These are phyloP conservation scores for Ctenodactylus gundi DNA, from an alignment of 2,113 vertebrate species.

Conservation along the genomic window DNA sequence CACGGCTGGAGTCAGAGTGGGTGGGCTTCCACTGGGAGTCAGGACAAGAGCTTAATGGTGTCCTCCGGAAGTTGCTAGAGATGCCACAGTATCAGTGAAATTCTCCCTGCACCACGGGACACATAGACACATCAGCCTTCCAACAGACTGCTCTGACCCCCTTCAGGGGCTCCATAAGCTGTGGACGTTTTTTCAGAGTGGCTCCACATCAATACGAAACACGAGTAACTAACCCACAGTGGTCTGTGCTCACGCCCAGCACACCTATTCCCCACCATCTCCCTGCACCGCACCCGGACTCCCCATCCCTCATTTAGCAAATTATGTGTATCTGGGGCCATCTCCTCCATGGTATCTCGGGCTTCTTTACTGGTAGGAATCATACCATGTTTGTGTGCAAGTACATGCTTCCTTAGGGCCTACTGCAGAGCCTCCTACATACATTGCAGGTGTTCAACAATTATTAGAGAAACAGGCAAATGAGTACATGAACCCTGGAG, in stretches of 20 bases:
- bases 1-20: not conserved
- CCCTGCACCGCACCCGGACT: not conserved
- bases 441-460: not conserved
- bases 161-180: not conserved
- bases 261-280: not conserved
- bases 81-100: not conserved
- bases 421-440: not conserved
- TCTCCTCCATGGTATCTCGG: not conserved
- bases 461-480: not conserved
- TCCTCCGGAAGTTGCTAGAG: not conserved
- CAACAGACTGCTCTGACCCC: not conserved
- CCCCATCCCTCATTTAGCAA: not conserved
- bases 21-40: not conserved
- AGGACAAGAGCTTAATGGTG: not conserved
- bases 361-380: not conserved
- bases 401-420: not conserved
- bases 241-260: not conserved
- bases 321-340: not conserved
- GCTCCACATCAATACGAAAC: not conserved
- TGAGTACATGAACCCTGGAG: not conserved
- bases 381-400: not conserved
- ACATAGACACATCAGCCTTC: not conserved
- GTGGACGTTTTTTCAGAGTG: not conserved
- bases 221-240: not conserved
- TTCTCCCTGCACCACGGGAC: not conserved